A percentile compares a stretch with the other conserved stretches of the same genome.
phyloP scores from a whole-genome alignment of 2,888 invertebrate genomes.

The Hetaerina titia region DNA sequence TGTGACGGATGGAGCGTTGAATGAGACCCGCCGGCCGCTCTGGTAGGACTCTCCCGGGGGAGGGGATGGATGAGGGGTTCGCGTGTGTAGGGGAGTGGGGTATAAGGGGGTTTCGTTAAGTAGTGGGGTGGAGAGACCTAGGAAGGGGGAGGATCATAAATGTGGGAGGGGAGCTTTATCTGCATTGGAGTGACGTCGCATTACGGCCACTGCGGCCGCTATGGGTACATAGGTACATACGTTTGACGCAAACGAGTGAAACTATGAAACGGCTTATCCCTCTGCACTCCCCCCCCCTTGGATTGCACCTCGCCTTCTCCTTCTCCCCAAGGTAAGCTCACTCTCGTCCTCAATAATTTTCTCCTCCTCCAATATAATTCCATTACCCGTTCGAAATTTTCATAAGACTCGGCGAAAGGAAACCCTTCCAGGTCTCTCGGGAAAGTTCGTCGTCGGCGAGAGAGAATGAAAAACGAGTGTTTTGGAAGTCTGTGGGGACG shows the following conservation, averaged over 20 bases:
- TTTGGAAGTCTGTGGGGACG: too few species aligned
- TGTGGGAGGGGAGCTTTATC: background rate
- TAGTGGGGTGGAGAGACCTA: background rate
- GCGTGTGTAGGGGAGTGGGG: too few species aligned
- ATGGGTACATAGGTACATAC: too few species aligned
- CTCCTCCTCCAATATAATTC: background rate
- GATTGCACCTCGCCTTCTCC: background rate
- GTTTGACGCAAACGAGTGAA: constrained; percentile 21
- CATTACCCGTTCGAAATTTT: background rate
- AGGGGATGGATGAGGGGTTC: too few species aligned
- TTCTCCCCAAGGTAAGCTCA: background rate
- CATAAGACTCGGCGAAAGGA: background rate
- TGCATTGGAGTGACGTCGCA: constrained; percentile 24
- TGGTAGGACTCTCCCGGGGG: too few species aligned
- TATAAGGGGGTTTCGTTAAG: background rate
- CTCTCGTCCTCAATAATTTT: background rate
- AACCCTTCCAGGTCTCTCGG: background rate
- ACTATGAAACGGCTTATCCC: background rate
- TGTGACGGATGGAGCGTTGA: background rate
- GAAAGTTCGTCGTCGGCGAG: background rate
- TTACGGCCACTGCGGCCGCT: background rate
- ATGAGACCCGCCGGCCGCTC: background rate
- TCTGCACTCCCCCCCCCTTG: background rate
- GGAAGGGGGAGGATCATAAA: background rate
- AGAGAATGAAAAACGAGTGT: background rate